phyloP scores from a whole-genome alignment of 2,888 invertebrate genomes.

The Pomacea canaliculata region DNA sequence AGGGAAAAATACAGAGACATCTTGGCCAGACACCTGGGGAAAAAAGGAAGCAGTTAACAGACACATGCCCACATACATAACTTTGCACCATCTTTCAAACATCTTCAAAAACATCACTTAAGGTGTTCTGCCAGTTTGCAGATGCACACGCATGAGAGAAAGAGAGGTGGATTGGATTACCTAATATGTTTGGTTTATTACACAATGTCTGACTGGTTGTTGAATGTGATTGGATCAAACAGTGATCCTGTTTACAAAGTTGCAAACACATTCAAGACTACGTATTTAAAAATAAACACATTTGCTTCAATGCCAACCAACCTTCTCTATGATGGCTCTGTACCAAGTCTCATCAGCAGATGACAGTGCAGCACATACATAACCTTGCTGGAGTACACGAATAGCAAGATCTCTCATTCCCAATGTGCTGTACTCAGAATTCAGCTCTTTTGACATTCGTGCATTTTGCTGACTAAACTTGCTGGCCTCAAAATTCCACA shows the following conservation, averaged over 20 bases:
- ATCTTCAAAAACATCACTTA: no score
- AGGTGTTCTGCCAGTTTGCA: no score
- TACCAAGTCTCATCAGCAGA: conserved; percentile 57
- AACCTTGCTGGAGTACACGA: conserved; percentile 37
- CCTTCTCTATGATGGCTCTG: conserved; percentile 44
- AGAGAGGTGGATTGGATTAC: no score
- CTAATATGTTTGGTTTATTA: no score
- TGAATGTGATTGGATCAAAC: no score
- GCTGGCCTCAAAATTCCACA: conserved; percentile 25
- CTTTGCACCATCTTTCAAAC: no score
- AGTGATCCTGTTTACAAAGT: background rate
- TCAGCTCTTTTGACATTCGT: conserved; percentile 25
- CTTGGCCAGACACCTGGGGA: conserved; percentile 29
- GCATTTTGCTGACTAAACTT: conserved; percentile 11
- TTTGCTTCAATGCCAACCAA: background rate
- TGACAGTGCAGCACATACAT: conserved; percentile 54
- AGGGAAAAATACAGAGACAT: conserved; percentile 54
- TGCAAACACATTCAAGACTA: background rate
- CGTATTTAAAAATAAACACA: background rate
- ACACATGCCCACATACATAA: background rate
- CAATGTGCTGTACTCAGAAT: conserved; percentile 2
- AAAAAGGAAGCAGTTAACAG: no score
- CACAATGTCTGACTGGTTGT: no score
- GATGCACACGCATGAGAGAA: no score
- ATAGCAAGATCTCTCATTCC: background rate